A percentile compares a stretch with the other conserved stretches of the same genome.
phyloP scores from a whole-genome alignment of 2,888 invertebrate genomes.

The Athalia cordata region DNA sequence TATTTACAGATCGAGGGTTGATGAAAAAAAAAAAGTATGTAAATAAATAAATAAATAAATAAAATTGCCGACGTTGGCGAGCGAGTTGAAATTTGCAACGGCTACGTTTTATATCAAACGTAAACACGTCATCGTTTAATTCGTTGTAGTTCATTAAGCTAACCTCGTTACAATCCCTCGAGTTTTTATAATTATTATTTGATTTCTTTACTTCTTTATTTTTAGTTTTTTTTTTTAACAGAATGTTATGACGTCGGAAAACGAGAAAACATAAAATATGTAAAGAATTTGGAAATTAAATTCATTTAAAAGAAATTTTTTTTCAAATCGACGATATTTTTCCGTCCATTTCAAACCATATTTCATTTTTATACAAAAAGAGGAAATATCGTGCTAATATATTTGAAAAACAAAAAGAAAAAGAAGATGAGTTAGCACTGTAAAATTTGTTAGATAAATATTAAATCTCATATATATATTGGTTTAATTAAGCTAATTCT shows the following conservation, averaged over 20 bases:
- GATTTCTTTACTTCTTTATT: background rate
- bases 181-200: background rate
- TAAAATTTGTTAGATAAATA: too few relatives aligned
- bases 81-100: constrained; percentile 33
- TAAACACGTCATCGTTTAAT: constrained; percentile 17
- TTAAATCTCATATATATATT: too few relatives aligned
- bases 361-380: too few relatives aligned
- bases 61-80: constrained; percentile 16
- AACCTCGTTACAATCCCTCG: constrained; percentile 15
- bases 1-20: constrained; percentile 24
- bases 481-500: background rate
- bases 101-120: constrained; percentile 6
- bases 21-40: background rate
- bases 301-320: too few relatives aligned
- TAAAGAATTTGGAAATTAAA: too few relatives aligned
- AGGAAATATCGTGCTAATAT: too few relatives aligned
- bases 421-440: too few relatives aligned
- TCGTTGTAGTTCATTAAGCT: constrained; percentile 28
- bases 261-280: too few relatives aligned
- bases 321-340: too few relatives aligned
- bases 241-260: background rate
- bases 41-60: background rate
- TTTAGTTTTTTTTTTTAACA: background rate
- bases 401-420: too few relatives aligned
- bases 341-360: too few relatives aligned